Evolutionary conservation across 2,888 invertebrate genomes (phyloP).

Genomic region (Lissonota sp.): DNA sequence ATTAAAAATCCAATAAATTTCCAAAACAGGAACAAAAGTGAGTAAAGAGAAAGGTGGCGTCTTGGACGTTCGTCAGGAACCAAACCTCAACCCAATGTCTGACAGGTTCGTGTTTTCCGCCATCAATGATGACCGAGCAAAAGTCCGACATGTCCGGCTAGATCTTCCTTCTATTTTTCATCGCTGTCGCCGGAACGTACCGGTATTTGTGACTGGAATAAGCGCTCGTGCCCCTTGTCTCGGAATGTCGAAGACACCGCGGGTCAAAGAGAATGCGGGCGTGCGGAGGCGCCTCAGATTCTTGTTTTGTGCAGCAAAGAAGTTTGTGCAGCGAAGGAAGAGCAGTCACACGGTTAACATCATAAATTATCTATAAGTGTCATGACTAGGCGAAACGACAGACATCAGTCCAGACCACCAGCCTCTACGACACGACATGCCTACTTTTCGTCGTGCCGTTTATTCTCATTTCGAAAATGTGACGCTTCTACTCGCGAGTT

Average conservation of each 20-base stretch:
- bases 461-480: neutral
- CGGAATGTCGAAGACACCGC: slow-evolving; percentile 41
- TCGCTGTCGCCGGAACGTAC: slow-evolving; percentile 12
- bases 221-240: slow-evolving; percentile 62
- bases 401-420: slow-evolving; percentile 11
- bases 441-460: neutral
- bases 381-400: slow-evolving; percentile 27
- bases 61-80: slow-evolving; percentile 31
- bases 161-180: slow-evolving; percentile 51
- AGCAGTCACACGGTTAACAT: slow-evolving; percentile 49
- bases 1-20: neutral
- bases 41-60: neutral
- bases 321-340: slow-evolving; percentile 46
- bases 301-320: slow-evolving; percentile 65
- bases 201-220: slow-evolving; percentile 30
- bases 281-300: slow-evolving; percentile 58
- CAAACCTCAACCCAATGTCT: slow-evolving; percentile 20
- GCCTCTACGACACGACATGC: too few species aligned
- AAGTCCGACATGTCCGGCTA: slow-evolving; percentile 68
- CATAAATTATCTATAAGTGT: slow-evolving; percentile 70
- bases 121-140: slow-evolving; percentile 75
- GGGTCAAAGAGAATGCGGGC: slow-evolving; percentile 53
- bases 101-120: slow-evolving; percentile 71
- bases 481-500: too few species aligned
- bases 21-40: slow-evolving; percentile 45